Evolutionary conservation across 2,888 invertebrate species (phyloP).

Genomic region (Phymatocera aterrima): DNA sequence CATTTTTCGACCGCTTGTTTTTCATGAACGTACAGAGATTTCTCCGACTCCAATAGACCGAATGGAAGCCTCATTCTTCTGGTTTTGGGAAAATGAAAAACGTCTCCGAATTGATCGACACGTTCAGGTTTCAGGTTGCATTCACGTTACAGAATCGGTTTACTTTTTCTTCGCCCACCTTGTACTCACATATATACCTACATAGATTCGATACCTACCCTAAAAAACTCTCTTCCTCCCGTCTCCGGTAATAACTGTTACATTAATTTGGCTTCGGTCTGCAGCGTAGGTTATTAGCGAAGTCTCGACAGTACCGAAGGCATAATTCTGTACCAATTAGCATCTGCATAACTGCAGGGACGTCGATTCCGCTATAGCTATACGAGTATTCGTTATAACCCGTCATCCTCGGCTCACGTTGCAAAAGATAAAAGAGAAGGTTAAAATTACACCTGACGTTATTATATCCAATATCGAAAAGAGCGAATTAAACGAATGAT

Average conservation of each 20-base stretch:
- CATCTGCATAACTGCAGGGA: background rate
- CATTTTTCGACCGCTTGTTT: too few relatives aligned
- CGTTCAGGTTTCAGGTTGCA: too few relatives aligned
- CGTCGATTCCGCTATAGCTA: too few relatives aligned
- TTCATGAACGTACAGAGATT: too few relatives aligned
- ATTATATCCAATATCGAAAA: background rate
- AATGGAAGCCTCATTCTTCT: too few relatives aligned
- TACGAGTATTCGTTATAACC: background rate
- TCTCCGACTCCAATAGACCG: too few relatives aligned
- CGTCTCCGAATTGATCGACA: too few relatives aligned
- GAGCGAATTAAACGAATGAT: background rate
- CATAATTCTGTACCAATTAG: slow-evolving; percentile 16
- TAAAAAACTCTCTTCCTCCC: background rate
- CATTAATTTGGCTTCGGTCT: background rate
- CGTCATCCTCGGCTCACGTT: background rate
- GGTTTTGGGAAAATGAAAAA: too few relatives aligned
- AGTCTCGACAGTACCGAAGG: background rate
- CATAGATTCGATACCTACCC: too few relatives aligned
- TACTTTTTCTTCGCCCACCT: too few relatives aligned
- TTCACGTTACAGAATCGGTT: too few relatives aligned
- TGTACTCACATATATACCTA: too few relatives aligned
- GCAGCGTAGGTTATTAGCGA: background rate
- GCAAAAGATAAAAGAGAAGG: background rate
- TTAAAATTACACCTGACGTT: background rate
- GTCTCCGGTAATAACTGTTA: background rate